A percentile compares a stretch with the other conserved stretches of the same genome.
Conservation (phyloP, 2,797 vertebrate species). For the Paratrypauchen microcephalus region DNA sequence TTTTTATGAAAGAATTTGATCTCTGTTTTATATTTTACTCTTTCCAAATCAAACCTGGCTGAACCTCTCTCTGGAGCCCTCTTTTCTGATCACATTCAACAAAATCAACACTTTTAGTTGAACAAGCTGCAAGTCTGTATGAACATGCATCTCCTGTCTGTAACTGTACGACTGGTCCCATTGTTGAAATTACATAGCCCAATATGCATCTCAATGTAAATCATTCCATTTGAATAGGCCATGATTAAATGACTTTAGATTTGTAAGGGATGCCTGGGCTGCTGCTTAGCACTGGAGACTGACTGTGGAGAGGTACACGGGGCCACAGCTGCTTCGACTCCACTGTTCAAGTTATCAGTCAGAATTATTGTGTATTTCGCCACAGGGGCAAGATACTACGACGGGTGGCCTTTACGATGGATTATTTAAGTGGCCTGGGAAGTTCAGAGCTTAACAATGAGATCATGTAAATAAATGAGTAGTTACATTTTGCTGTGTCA, state of each 20-base stretch:
- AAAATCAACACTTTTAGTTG: not conserved
- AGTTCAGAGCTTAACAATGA: not conserved
- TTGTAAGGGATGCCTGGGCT: slow-evolving; percentile 44
- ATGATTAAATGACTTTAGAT: slow-evolving; percentile 24
- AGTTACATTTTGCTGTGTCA: not conserved
- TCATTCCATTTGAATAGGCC: slow-evolving; percentile 31
- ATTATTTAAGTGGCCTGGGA: not conserved
- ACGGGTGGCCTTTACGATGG: slow-evolving; percentile 6
- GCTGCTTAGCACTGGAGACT: slow-evolving; percentile 32
- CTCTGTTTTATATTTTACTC: too few species aligned
- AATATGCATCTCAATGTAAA: slow-evolving; percentile 25
- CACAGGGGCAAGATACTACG: not conserved
- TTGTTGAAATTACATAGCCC: slow-evolving; percentile 18
- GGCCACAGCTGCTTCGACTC: slow-evolving; percentile 36
- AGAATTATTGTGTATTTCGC: slow-evolving; percentile 1
- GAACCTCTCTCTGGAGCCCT: too few species aligned
- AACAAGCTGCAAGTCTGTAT: slow-evolving; percentile 13
- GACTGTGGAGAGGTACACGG: slow-evolving; percentile 3
- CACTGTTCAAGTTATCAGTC: slow-evolving; percentile 31
- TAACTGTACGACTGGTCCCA: slow-evolving; percentile 13
- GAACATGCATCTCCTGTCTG: slow-evolving; percentile 42
- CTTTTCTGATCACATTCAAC: too few species aligned
- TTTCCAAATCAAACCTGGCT: too few species aligned
- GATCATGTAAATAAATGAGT: not conserved
- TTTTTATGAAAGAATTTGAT: too few species aligned